Conservation (phyloP, 2,113 vertebrate species). For the Antidorcas marsupialis region DNA sequence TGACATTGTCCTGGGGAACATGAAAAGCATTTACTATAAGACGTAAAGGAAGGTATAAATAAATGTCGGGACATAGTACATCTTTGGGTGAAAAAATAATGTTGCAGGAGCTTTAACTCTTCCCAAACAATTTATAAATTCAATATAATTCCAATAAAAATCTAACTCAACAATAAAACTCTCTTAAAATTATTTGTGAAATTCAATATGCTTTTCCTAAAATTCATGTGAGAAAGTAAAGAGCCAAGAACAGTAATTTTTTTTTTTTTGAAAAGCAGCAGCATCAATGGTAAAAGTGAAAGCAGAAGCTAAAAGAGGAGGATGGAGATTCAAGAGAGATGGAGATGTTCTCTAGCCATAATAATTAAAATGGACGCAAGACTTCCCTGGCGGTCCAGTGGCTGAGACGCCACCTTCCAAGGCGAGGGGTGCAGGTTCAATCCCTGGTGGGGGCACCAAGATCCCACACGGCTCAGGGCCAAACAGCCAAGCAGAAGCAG, state of each 20-base stretch:
- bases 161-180: background rate
- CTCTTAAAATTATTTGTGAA: background rate
- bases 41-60: background rate
- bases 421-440: background rate
- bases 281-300: background rate
- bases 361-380: background rate
- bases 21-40: background rate
- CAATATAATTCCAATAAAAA: background rate
- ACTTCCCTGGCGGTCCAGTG: background rate
- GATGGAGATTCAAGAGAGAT: background rate
- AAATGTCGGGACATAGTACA: background rate
- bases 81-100: background rate
- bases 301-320: background rate
- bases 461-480: background rate
- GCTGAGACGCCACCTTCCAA: background rate
- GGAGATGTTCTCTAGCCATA: accelerated
- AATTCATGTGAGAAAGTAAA: background rate
- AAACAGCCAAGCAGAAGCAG: background rate
- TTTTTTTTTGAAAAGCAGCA: background rate
- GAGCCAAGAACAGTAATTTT: background rate
- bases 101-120: background rate
- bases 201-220: background rate
- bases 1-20: background rate
- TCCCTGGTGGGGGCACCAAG: background rate
- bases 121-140: background rate